Conservation (phyloP, 2,113 vertebrate genomes). For the Apteryx mantelli region DNA sequence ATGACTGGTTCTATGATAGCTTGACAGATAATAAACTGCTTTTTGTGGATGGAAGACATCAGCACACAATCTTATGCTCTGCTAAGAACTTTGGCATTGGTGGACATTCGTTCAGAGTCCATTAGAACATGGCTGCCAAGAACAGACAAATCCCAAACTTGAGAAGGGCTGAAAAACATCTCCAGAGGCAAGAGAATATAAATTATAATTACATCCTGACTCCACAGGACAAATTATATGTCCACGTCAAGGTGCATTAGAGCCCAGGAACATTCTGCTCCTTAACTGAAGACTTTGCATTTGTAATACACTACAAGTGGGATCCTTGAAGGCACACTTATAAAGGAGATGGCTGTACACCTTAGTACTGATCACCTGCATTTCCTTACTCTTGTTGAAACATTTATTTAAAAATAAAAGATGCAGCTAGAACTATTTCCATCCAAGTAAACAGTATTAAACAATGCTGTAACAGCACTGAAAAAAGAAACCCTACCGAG, state of each 20-base stretch:
- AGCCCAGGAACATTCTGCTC: not conserved
- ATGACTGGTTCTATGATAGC: not conserved
- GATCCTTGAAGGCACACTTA: not conserved
- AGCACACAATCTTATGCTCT: not conserved
- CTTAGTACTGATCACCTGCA: not conserved
- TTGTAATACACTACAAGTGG: not conserved
- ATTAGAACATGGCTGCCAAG: not conserved
- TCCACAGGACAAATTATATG: not conserved
- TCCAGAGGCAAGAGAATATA: not conserved
- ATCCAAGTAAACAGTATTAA: constrained; percentile 22
- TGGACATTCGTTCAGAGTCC: not conserved
- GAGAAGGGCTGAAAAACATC: not conserved
- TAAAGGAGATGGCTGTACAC: not conserved
- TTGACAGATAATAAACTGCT: not conserved
- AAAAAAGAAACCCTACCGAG: constrained; percentile 58
- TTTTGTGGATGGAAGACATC: not conserved
- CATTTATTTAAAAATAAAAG: not conserved
- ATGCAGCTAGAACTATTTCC: constrained; percentile 7
- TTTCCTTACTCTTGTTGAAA: not conserved
- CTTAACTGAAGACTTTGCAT: not conserved
- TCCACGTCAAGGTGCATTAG: not conserved
- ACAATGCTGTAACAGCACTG: constrained; percentile 24
- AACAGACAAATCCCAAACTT: not conserved
- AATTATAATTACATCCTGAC: not conserved
- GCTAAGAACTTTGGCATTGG: not conserved